A percentile compares a stretch with the other conserved stretches of the same genome.
Evolutionary conservation across 2,888 invertebrate species (phyloP).

Genomic region (Gari tellinella): DNA sequence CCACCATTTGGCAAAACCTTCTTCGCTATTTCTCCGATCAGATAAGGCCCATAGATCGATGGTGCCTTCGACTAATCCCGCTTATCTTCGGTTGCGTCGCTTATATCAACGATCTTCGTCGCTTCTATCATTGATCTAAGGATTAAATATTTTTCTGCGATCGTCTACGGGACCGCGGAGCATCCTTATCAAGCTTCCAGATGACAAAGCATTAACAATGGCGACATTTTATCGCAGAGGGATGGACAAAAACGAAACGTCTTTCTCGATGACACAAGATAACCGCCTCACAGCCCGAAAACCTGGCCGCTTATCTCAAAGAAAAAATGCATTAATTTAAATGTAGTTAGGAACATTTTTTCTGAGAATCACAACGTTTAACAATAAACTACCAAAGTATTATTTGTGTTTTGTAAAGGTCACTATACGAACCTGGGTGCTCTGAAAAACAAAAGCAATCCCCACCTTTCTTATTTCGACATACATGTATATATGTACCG

Average conservation of each 20-base stretch:
- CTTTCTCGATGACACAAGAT: constrained; percentile 1
- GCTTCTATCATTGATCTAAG: constrained; percentile 39
- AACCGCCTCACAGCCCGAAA: constrained; percentile 3
- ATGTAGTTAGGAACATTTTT: too few relatives aligned
- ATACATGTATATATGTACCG: too few relatives aligned
- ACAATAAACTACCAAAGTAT: too few relatives aligned
- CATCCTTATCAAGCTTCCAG: constrained; percentile 40
- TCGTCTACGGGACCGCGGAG: constrained; percentile 5
- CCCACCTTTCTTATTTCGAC: too few relatives aligned
- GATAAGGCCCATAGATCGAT: constrained; percentile 33
- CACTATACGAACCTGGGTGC: too few relatives aligned
- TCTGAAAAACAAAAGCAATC: too few relatives aligned
- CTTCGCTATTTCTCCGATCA: constrained; percentile 17
- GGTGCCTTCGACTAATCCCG: constrained; percentile 28
- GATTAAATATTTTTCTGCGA: constrained; percentile 33
- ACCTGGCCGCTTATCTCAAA: too few relatives aligned
- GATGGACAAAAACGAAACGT: neutral
- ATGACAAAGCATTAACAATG: constrained; percentile 42
- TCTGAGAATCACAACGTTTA: too few relatives aligned
- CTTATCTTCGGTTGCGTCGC: constrained; percentile 36
- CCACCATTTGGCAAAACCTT: constrained; percentile 6
- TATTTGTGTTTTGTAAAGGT: too few relatives aligned
- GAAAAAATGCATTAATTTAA: too few relatives aligned
- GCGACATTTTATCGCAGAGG: constrained; percentile 12
- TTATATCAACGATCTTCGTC: constrained; percentile 32